Conservation (phyloP, 2,113 vertebrate genomes). For the Crotalus horridus region DNA sequence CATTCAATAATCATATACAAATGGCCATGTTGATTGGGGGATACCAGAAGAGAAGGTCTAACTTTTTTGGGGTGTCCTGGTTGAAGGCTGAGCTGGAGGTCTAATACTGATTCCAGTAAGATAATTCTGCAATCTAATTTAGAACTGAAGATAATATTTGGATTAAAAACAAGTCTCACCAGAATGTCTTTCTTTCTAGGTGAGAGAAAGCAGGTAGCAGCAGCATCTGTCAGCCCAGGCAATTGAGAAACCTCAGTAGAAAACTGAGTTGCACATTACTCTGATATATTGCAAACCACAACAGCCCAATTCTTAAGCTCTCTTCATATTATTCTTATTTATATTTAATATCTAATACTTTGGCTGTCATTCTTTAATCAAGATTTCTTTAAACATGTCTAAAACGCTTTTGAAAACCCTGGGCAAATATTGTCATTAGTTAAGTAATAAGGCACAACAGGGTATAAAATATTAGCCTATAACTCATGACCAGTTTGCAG, state of each 20-base stretch:
- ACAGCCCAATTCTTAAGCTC: slow-evolving; percentile 58
- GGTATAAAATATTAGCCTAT: slow-evolving; percentile 66
- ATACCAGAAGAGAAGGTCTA: background rate
- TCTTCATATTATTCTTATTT: slow-evolving; percentile 69
- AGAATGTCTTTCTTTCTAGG: background rate
- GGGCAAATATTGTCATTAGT: slow-evolving; percentile 72
- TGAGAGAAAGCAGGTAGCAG: slow-evolving; percentile 13
- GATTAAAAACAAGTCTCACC: background rate
- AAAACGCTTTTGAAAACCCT: slow-evolving; percentile 59
- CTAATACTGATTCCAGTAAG: background rate
- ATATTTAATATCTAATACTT: slow-evolving; percentile 71
- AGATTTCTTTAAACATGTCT: slow-evolving; percentile 68
- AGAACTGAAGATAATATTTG: background rate
- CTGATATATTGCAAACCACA: slow-evolving; percentile 65
- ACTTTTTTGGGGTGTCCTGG: background rate
- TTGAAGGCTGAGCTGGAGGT: background rate
- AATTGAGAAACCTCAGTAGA: slow-evolving; percentile 33
- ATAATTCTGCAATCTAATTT: background rate
- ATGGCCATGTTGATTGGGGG: background rate
- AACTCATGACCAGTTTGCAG: slow-evolving; percentile 56
- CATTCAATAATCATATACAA: background rate
- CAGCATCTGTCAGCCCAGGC: background rate
- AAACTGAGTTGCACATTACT: slow-evolving; percentile 56
- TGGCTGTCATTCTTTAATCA: slow-evolving; percentile 69
- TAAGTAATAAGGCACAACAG: slow-evolving; percentile 70